These are phyloP conservation scores for Oreochromis tanganicae DNA, from an alignment of 2,113 vertebrate genomes.

Conservation along the genomic window DNA sequence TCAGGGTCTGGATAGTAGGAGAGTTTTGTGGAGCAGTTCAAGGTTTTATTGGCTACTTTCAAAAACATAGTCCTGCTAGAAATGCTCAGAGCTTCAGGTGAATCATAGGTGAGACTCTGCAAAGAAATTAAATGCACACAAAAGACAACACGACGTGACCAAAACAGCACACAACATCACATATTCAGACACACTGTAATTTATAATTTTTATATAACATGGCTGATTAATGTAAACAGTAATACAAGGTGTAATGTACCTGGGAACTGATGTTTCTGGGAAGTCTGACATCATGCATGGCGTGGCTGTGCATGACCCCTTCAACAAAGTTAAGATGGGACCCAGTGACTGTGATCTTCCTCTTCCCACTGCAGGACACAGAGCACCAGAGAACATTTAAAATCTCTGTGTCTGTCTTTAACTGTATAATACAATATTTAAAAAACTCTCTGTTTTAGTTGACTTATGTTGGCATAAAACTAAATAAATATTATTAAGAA, in stretches of 20 bases:
- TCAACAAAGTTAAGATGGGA: conserved; percentile 81
- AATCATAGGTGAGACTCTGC: conserved; percentile 51
- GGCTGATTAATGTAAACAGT: not conserved
- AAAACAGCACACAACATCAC: not conserved
- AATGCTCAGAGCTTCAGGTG: not conserved
- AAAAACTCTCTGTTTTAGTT: not conserved
- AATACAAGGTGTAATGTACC: conserved; percentile 19
- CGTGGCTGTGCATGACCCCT: conserved; percentile 5
- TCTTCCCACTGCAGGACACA: conserved; percentile 77
- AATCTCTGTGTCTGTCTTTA: not conserved
- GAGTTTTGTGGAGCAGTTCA: conserved; percentile 37
- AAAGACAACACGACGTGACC: not conserved
- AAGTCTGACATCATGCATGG: not conserved
- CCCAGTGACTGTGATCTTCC: conserved; percentile 75
- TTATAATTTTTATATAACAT: not conserved
- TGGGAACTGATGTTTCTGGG: not conserved
- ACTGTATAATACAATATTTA: not conserved
- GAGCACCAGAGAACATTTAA: not conserved
- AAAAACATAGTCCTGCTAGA: not conserved
- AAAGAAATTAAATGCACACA: not conserved
- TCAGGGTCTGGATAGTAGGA: conserved; percentile 61
- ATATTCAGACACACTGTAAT: not conserved
- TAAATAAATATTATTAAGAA: not conserved
- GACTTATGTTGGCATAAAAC: not conserved
- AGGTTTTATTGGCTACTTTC: conserved; percentile 44